Conservation (phyloP, 2,797 vertebrate genomes). For the Diplodus sargus region DNA sequence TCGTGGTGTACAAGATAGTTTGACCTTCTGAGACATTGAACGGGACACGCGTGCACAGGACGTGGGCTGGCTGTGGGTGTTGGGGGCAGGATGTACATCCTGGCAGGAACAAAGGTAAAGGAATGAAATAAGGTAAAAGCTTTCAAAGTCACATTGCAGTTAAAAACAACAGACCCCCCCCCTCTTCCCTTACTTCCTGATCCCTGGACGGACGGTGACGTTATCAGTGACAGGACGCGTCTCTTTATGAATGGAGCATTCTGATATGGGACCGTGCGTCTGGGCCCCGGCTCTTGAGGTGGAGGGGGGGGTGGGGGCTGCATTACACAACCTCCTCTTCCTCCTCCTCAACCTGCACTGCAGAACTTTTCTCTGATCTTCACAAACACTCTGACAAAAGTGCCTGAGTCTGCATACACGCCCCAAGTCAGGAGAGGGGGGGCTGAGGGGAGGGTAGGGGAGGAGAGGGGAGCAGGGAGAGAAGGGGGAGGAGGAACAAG, state of each 20-base stretch:
- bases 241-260: constrained; percentile 54
- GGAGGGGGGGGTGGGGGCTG: constrained; percentile 25
- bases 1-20: constrained; percentile 22
- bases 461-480: neutral
- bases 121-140: neutral
- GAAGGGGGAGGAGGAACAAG: neutral
- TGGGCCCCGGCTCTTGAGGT: constrained; percentile 5
- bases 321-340: constrained; percentile 59
- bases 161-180: neutral
- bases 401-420: constrained; percentile 81
- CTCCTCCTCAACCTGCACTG: constrained; percentile 83
- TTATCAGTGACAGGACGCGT: constrained; percentile 14
- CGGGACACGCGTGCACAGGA: constrained; percentile 23
- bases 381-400: constrained; percentile 79
- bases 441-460: constrained; percentile 7
- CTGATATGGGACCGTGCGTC: constrained; percentile 26
- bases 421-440: constrained; percentile 64
- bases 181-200: neutral
- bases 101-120: neutral
- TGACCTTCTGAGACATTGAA: constrained; percentile 53
- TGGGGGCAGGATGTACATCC: constrained; percentile 57
- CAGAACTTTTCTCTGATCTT: constrained; percentile 86
- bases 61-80: constrained; percentile 16
- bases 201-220: neutral
- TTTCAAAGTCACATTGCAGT: constrained; percentile 9